A percentile compares a stretch with the other conserved stretches of the same genome.
Evolutionary conservation across 2,888 invertebrate species (phyloP).

Genomic region (Griposia aprilina): DNA sequence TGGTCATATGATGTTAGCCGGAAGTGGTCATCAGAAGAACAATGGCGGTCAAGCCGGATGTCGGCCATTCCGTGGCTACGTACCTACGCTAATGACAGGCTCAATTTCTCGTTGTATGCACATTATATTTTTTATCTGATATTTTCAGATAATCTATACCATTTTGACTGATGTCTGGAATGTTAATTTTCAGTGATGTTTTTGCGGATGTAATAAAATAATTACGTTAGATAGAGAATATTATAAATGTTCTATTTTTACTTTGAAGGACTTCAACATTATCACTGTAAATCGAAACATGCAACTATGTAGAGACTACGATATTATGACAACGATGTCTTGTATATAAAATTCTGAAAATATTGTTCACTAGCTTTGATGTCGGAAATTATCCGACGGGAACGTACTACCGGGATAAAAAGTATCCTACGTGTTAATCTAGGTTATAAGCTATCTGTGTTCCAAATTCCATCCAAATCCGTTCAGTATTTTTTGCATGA

Average conservation of each 20-base stretch:
- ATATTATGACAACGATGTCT: not conserved
- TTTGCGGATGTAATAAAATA: not conserved
- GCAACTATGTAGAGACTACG: not conserved
- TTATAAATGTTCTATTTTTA: not conserved
- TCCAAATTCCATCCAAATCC: too few species aligned
- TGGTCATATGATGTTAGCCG: constrained; percentile 57
- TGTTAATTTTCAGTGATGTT: constrained; percentile 36
- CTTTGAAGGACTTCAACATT: not conserved
- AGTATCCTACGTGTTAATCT: too few species aligned
- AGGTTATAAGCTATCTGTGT: too few species aligned
- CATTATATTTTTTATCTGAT: constrained; percentile 45
- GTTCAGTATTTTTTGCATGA: too few species aligned
- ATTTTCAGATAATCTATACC: constrained; percentile 31
- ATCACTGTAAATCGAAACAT: not conserved
- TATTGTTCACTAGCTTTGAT: too few species aligned
- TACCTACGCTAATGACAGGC: constrained; percentile 50
- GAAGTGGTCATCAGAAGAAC: constrained; percentile 68
- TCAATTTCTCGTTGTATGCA: constrained; percentile 62
- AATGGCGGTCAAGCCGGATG: constrained; percentile 64
- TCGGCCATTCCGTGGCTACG: constrained; percentile 54
- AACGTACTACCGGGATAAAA: too few species aligned
- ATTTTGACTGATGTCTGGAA: constrained; percentile 4
- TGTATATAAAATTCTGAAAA: not conserved
- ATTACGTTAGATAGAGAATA: not conserved
- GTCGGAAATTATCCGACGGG: too few species aligned